Conservation (phyloP, 2,888 invertebrate genomes). For the Andrena praecox region DNA sequence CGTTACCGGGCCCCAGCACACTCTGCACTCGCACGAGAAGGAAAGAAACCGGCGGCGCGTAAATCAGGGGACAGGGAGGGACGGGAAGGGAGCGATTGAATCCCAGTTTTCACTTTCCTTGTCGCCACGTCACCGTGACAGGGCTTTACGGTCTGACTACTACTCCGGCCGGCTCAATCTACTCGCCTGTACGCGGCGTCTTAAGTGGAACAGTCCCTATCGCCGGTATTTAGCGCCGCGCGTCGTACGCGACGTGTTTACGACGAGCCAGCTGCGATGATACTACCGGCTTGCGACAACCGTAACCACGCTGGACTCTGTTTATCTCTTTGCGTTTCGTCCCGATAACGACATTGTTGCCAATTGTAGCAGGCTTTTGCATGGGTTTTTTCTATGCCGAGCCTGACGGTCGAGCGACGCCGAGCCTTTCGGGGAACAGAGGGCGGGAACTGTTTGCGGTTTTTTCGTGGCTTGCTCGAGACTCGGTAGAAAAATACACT, state of each 20-base stretch:
- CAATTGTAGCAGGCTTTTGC: constrained; percentile 5
- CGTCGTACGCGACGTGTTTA: constrained; percentile 40
- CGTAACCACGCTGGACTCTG: constrained; percentile 3
- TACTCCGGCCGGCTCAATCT: not conserved
- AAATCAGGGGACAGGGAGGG: not conserved
- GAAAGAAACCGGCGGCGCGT: not conserved
- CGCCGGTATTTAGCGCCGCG: not conserved
- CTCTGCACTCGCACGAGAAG: constrained; percentile 2
- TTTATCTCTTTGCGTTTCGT: constrained; percentile 58
- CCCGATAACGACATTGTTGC: constrained; percentile 42
- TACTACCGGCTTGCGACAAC: constrained; percentile 42
- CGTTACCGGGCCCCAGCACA: not conserved
- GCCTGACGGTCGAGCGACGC: not conserved
- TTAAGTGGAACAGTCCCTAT: too few relatives aligned
- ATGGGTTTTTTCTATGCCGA: not conserved
- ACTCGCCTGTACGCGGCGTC: not conserved
- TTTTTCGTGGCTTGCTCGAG: constrained; percentile 15
- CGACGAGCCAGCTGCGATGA: constrained; percentile 22
- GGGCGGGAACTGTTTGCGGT: not conserved
- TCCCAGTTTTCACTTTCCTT: constrained; percentile 16
- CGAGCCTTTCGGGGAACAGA: constrained; percentile 7
- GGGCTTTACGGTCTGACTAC: not conserved
- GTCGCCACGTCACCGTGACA: not conserved
- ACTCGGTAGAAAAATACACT: not conserved
- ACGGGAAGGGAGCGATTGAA: not conserved